Conservation (phyloP, 2,888 invertebrate genomes). For the Flexamia atlantica region DNA sequence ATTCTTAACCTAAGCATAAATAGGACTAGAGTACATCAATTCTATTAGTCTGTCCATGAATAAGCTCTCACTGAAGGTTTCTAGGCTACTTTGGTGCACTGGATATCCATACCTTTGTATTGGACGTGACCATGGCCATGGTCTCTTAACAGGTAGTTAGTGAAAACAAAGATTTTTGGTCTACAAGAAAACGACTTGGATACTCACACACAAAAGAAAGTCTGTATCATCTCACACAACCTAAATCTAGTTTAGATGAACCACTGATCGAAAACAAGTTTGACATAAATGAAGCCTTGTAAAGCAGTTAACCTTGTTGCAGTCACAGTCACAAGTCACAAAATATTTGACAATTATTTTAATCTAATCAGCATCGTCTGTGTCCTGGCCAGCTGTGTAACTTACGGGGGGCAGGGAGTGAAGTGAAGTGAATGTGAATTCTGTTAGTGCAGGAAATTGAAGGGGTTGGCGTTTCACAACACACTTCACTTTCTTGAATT, state of each 20-base stretch:
- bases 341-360: not conserved
- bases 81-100: not conserved
- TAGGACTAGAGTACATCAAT: too few relatives aligned
- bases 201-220: not conserved
- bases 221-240: constrained; percentile 16
- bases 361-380: constrained; percentile 37
- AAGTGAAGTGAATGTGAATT: not conserved
- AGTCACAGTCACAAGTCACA: too few relatives aligned
- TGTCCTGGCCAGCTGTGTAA: constrained; percentile 3
- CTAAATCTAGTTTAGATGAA: not conserved
- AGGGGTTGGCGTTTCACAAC: not conserved
- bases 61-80: not conserved
- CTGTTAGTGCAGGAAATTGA: constrained; percentile 18
- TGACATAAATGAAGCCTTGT: constrained; percentile 19
- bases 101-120: not conserved
- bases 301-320: constrained; percentile 8
- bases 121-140: not conserved
- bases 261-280: not conserved
- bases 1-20: too few relatives aligned
- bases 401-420: not conserved
- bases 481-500: not conserved
- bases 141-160: constrained; percentile 10
- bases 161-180: constrained; percentile 25
- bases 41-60: not conserved
- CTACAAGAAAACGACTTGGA: not conserved